Evolutionary conservation across 2,888 invertebrate species (phyloP), one percentile per base, ranked within the genome.

Genomic region (Icerya purchasi): DNA sequence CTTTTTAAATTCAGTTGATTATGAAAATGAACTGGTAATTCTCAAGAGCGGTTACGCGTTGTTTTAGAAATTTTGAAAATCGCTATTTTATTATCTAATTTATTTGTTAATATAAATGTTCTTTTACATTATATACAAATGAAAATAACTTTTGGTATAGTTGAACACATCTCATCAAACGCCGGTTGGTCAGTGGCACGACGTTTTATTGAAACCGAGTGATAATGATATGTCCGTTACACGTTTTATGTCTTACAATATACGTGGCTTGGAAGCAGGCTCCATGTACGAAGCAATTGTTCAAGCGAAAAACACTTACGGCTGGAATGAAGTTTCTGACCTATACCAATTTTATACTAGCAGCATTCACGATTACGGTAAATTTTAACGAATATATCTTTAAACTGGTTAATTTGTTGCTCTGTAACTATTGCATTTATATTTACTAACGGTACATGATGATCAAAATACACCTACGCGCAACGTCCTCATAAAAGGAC

Each of bases 321-420:
- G 83, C 0, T 83, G 82, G 82, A 82, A 82, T 67, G 81, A 82
- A 75, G 81, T 82, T 58, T 82, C 82, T 69, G 82, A 82, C 68
- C 78, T 82, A 63, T 82, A 82, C 73, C 82, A 82, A 69, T 83
- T 83, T 72, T 81, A 81, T 72, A 82, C 83, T 0, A 72, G 53
- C 8, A 58, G 22, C 20, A 53, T 54, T 1, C 25, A 56, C 36
- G 54, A 59, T n/a, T 53, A 20, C 21, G 54, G 59, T 59, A n/a
- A 50, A 50, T 57, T 54, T 49, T n/a, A n/a, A n/a, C n/a, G n/a
- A n/a, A n/a, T n/a, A n/a, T n/a, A n/a, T n/a, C n/a, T n/a, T n/a
- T n/a, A n/a, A n/a, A n/a, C n/a, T n/a, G n/a, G n/a, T n/a, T n/a
- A n/a, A n/a, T n/a, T n/a, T n/a, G n/a, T n/a, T n/a, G n/a, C n/a